Percentiles rank a stretch among this genome's conserved stretches.
phyloP scores from a whole-genome alignment of 2,113 vertebrate genomes.

The Hemiscyllium ocellatum region DNA sequence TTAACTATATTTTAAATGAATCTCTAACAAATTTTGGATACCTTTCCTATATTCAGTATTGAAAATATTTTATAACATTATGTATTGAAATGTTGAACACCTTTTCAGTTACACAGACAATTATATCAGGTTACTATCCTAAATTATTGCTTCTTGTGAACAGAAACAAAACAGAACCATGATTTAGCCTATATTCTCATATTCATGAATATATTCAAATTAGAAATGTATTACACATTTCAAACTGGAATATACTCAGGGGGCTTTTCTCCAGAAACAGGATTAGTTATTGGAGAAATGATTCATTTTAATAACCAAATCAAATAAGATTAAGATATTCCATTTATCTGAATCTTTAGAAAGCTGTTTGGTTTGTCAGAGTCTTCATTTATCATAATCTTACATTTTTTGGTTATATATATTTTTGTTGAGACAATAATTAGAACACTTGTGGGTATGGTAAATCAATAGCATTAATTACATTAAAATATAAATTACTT shows the following conservation, averaged over 20 bases:
- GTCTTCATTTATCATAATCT: not conserved
- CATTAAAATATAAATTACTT: not conserved
- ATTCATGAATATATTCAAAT: slow-evolving; percentile 31
- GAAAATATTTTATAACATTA: not conserved
- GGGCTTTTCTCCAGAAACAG: slow-evolving; percentile 20
- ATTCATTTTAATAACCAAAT: slow-evolving; percentile 16
- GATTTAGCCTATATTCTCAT: not conserved
- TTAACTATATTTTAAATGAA: slow-evolving; percentile 13
- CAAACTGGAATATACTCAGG: not conserved
- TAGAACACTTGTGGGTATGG: not conserved
- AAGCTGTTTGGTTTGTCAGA: slow-evolving; percentile 26
- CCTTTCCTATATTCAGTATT: not conserved
- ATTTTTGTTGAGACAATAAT: not conserved
- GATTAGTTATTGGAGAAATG: slow-evolving; percentile 14
- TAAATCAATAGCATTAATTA: not conserved
- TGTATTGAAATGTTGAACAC: not conserved
- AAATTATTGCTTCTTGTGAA: not conserved
- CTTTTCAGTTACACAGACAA: not conserved
- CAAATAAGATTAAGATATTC: slow-evolving; percentile 28
- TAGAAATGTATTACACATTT: slow-evolving; percentile 22
- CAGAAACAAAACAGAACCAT: not conserved
- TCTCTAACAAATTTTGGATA: not conserved
- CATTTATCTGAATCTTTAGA: slow-evolving; percentile 6
- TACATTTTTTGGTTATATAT: not conserved
- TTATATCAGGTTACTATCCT: not conserved